Evolutionary conservation across 2,113 vertebrate genomes (phyloP).

Genomic region (Oxygymnocypris stewartii): DNA sequence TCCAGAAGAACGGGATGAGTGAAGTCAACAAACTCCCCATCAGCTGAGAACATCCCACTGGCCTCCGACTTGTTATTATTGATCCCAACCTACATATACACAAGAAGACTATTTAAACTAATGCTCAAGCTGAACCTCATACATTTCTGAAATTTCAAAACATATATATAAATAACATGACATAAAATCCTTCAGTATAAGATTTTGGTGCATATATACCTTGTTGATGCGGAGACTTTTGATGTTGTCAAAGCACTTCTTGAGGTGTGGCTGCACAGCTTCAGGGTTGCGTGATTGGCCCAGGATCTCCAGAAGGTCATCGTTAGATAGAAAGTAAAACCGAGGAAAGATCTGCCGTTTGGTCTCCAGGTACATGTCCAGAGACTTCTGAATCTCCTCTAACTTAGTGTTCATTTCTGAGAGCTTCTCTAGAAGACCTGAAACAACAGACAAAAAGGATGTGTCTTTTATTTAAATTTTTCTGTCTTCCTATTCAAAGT

Average conservation of each 20-base stretch:
- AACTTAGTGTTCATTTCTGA: constrained; percentile 77
- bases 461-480: neutral
- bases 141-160: neutral
- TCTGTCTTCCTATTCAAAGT: neutral
- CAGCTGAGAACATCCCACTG: constrained; percentile 81
- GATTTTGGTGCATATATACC: constrained; percentile 60
- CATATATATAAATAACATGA: neutral
- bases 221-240: constrained; percentile 80
- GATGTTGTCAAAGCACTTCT: constrained; percentile 90
- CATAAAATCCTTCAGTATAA: neutral
- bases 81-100: constrained; percentile 65
- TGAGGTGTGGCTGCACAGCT: constrained; percentile 83
- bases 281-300: constrained; percentile 85
- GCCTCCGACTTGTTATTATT: constrained; percentile 67
- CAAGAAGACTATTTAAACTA: neutral
- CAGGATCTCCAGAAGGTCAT: constrained; percentile 86
- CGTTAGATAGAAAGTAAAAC: constrained; percentile 87
- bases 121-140: neutral
- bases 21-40: constrained; percentile 82
- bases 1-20: constrained; percentile 71
- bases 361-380: constrained; percentile 87
- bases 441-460: neutral
- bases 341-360: constrained; percentile 87
- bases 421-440: constrained; percentile 80
- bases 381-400: constrained; percentile 86